These are phyloP conservation scores for Heteractis magnifica DNA, from an alignment of 92 coral and sea anemone genomes.

Conservation along the genomic window DNA sequence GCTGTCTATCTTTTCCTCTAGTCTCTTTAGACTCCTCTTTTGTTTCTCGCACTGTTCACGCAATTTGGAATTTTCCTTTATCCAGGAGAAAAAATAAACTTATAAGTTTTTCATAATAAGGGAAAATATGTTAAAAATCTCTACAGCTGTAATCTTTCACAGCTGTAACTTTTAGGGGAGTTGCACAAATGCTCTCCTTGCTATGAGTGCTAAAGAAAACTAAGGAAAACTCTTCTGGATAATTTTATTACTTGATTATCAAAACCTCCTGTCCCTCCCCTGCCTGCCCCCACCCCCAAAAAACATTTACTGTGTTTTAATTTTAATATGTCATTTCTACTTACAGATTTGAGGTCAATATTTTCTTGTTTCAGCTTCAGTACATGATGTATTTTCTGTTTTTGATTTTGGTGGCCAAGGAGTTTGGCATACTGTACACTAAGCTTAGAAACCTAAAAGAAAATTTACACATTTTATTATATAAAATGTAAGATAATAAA, in stretches of 20 bases:
- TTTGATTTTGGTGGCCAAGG: constrained; percentile 96
- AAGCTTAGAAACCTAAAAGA: constrained; percentile 72
- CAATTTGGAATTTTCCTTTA: constrained; percentile 77
- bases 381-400: constrained; percentile 97
- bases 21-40: constrained; percentile 56
- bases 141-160: no score
- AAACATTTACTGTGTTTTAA: not conserved
- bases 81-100: not conserved
- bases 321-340: constrained; percentile 5
- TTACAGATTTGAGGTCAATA: constrained; percentile 74
- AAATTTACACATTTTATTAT: no score
- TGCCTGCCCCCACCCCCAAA: not conserved
- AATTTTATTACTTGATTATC: no score
- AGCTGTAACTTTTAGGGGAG: no score
- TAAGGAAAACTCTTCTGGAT: no score
- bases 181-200: no score
- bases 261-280: not conserved
- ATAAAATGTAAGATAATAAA: no score
- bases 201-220: no score
- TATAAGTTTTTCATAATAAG: not conserved
- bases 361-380: constrained; percentile 86
- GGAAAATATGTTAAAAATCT: not conserved
- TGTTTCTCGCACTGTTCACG: constrained; percentile 79
- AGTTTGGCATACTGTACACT: constrained; percentile 91
- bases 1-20: constrained; percentile 60